Evolutionary conservation across 2,797 vertebrate species (phyloP).

Genomic region (Rhinella marina): DNA sequence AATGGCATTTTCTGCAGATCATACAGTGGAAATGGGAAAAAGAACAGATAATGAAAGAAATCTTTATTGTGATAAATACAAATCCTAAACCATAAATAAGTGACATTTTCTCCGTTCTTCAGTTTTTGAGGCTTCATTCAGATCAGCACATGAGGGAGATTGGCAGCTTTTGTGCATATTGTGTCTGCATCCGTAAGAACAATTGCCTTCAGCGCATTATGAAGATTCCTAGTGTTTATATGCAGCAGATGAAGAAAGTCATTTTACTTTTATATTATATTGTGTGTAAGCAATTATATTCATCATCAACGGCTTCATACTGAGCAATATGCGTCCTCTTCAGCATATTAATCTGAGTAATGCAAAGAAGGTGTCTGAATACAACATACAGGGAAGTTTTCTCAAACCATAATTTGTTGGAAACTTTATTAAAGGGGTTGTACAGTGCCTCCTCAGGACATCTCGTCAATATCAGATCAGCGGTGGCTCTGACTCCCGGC

Average conservation of each 20-base stretch:
- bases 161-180: background rate
- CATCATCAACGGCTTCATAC: background rate
- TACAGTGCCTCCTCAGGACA: too few species aligned
- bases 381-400: background rate
- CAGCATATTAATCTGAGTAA: background rate
- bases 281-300: conserved; percentile 11
- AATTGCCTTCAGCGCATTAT: conserved; percentile 11
- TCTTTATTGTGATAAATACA: background rate
- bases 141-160: background rate
- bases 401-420: too few species aligned
- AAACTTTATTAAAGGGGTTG: too few species aligned
- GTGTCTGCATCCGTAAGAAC: conserved; percentile 20
- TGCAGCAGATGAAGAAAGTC: conserved; percentile 10
- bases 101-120: background rate
- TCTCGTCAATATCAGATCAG: too few species aligned
- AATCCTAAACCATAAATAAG: background rate
- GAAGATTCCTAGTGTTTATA: conserved; percentile 2
- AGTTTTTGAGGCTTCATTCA: background rate
- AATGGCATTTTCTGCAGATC: background rate
- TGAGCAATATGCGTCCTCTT: background rate
- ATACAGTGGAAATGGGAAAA: background rate
- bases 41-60: background rate
- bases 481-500: too few species aligned
- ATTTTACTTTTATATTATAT: background rate
- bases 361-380: background rate